A percentile compares a stretch with the other conserved stretches of the same genome.
Evolutionary conservation across 2,113 vertebrate genomes (phyloP).

Genomic region (Sturnira hondurensis): DNA sequence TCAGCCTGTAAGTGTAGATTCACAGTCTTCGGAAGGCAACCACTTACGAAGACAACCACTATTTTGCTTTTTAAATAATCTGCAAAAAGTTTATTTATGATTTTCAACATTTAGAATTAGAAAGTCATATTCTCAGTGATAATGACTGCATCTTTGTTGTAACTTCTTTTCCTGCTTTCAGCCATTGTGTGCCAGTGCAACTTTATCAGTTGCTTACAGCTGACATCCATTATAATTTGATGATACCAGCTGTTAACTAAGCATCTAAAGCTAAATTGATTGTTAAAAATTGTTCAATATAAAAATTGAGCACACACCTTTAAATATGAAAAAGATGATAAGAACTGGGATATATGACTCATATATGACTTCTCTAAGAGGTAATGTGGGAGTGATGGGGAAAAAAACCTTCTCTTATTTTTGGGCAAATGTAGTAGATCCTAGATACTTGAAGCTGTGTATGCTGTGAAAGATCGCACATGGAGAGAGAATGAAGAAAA

Average conservation of each 20-base stretch:
- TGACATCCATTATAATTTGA: not conserved
- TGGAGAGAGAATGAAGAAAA: not conserved
- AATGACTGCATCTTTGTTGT: not conserved
- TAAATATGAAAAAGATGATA: not conserved
- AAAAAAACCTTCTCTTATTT: not conserved
- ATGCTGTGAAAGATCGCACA: not conserved
- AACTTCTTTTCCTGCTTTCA: not conserved
- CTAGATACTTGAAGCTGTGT: not conserved
- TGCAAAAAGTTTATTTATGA: not conserved
- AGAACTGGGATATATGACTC: not conserved
- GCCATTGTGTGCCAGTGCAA: not conserved
- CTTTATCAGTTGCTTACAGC: not conserved
- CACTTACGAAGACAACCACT: too few species aligned
- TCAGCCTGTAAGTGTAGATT: not conserved
- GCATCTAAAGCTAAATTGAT: not conserved
- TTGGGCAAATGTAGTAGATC: not conserved
- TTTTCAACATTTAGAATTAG: not conserved
- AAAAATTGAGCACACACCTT: not conserved
- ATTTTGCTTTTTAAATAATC: not conserved
- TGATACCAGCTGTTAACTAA: not conserved
- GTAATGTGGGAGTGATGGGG: not conserved
- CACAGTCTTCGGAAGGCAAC: not conserved
- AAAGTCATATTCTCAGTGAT: not conserved
- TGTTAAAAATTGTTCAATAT: constrained; percentile 20
- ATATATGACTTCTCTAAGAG: not conserved